Base-by-base conservation (phyloP, 2,888 invertebrate genomes). In the Adelphocoris suturalis region DNA sequence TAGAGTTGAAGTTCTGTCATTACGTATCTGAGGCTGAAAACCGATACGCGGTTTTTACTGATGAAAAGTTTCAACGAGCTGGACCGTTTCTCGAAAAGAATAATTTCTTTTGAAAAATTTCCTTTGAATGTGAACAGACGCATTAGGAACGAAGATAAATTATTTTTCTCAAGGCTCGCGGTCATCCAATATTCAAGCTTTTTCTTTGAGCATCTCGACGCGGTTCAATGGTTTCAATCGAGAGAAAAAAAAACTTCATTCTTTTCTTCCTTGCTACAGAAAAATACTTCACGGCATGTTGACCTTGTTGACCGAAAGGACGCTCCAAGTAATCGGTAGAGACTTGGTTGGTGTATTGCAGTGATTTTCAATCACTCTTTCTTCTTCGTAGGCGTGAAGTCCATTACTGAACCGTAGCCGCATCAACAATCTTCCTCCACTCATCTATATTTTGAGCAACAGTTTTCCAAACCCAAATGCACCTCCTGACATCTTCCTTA, bases 91-190 rank as follows among this genome's bases (percentile, higher is more conserved):
- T 13, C 68, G 7, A 9, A 68, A 27, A 23, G 13, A 68, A 23
- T 23, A 68, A 68, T 68, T 68, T 68, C 68, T 23, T 23, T 68
- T 23, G 68, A 68, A 23, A 68, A 68, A 5, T 23, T 68, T 68
- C 68, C 19, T 68, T 68, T 68, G 68, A 68, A 68, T 68, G 23
- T 68, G 68, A 68, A 68, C 68, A 68, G 68, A 68, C 68, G 68
- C 68, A 23, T 68, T 19, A 68, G 68, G 68, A 19, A 23, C 68
- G 68, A 19, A 68, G 68, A 68, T 68, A 68, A 68, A 68, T 68
- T 19, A 68, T 68, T 68, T 68, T 9, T 23, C 68, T 68, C 68
- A 9, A 68, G 23, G 68, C 68, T 23, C 23, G 68, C 7, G 68
- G 68, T 68, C 68, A 68, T 68, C 68, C 23, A 68, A 68, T 68